These are phyloP conservation scores for Harpalus rufipes DNA, from an alignment of 2,888 invertebrate genomes.

Conservation along the genomic window DNA sequence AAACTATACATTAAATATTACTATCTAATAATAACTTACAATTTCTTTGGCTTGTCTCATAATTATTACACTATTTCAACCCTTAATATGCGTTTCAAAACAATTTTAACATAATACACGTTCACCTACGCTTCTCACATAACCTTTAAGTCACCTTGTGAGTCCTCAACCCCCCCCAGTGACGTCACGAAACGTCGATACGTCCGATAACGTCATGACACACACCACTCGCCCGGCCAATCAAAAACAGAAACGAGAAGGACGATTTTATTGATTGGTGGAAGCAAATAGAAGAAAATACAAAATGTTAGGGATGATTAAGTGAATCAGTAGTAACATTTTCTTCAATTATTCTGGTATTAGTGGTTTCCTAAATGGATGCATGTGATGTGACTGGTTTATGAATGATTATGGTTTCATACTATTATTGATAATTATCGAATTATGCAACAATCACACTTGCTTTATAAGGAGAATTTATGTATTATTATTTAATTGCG, in stretches of 20 bases:
- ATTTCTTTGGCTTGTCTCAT: constrained; percentile 55
- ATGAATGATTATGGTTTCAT: neutral
- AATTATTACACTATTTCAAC: neutral
- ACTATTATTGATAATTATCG: neutral
- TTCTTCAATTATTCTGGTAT: neutral
- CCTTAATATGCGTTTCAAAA: neutral
- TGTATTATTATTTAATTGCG: neutral
- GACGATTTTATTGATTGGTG: neutral
- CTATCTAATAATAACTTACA: constrained; percentile 18
- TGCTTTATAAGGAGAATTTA: neutral
- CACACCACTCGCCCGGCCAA: constrained; percentile 1
- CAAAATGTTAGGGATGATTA: no score
- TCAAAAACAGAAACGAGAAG: neutral
- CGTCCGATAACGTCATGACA: neutral
- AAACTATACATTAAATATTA: no score
- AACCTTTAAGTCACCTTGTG: neutral
- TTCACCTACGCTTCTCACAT: neutral
- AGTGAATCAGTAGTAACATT: no score
- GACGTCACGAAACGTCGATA: neutral
- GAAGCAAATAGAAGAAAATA: no score
- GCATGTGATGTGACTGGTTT: neutral
- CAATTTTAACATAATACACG: no score
- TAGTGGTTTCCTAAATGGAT: neutral
- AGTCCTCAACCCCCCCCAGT: neutral
- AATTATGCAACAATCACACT: neutral